phyloP scores from a whole-genome alignment of 2,113 vertebrate species.

The Ageneiosus marmoratus region DNA sequence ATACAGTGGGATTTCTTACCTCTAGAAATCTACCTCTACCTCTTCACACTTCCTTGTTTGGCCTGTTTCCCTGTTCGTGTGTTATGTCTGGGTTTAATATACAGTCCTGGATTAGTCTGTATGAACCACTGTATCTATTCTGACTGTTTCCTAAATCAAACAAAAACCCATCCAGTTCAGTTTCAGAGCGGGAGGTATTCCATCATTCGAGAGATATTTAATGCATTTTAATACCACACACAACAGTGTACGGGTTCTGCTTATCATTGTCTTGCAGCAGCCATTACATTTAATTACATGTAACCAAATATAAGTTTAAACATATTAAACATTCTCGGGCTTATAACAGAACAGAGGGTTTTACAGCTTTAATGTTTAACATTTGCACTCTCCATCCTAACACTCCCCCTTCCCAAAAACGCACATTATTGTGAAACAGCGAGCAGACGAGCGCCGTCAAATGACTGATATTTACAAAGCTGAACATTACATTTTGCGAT shows the following conservation, averaged over 20 bases:
- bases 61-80: not conserved
- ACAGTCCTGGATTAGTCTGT: not conserved
- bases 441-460: constrained; percentile 40
- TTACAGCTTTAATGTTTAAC: constrained; percentile 7
- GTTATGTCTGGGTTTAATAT: not conserved
- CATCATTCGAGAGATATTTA: too few relatives aligned
- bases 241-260: too few relatives aligned
- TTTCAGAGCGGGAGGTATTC: not conserved
- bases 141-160: not conserved
- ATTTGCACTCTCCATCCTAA: constrained; percentile 8
- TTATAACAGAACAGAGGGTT: not conserved
- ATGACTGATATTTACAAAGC: constrained; percentile 57
- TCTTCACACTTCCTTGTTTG: not conserved
- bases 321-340: not conserved
- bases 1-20: not conserved
- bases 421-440: constrained; percentile 41
- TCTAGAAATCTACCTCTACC: too few relatives aligned
- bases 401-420: constrained; percentile 12
- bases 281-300: too few relatives aligned
- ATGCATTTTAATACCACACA: too few relatives aligned
- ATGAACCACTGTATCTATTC: not conserved
- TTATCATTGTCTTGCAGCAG: too few relatives aligned
- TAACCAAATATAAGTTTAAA: not conserved
- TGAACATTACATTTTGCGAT: constrained; percentile 59
- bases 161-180: not conserved